A percentile compares a stretch with the other conserved stretches of the same genome.
Conservation (phyloP, 2,888 invertebrate genomes). For the Notodonta dromedarius region DNA sequence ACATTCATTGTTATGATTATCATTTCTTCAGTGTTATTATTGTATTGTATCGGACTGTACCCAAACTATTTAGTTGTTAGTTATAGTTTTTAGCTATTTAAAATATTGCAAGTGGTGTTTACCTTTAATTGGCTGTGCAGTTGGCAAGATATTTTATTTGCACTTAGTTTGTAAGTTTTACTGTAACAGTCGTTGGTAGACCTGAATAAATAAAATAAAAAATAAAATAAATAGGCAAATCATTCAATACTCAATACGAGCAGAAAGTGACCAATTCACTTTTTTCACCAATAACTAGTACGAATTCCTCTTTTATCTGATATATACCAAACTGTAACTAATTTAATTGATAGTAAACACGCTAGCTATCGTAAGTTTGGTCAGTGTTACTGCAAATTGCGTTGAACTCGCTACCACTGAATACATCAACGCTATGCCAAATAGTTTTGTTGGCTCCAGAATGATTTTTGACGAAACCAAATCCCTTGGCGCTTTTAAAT, state of each 20-base stretch:
- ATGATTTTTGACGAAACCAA: constrained; percentile 16
- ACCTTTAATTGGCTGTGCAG: no score
- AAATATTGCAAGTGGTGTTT: no score
- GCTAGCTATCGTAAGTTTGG: constrained; percentile 10
- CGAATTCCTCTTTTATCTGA: constrained; percentile 16
- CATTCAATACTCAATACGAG: background rate
- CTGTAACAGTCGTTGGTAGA: no score
- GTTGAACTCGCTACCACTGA: background rate
- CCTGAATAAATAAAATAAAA: no score
- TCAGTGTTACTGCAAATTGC: constrained; percentile 17
- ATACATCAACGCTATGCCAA: constrained; percentile 19
- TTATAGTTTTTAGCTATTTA: no score
- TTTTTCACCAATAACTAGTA: background rate
- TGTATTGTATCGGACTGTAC: no score
- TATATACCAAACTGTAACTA: constrained; percentile 23
- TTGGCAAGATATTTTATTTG: no score
- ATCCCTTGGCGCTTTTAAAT: constrained; percentile 5
- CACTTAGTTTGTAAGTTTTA: no score
- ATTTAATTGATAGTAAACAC: constrained; percentile 20
- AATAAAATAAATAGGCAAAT: no score
- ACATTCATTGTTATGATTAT: no score
- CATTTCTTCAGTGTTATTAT: no score
- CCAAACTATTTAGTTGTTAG: no score
- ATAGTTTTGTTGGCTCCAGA: constrained; percentile 28
- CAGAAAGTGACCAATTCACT: background rate